Evolutionary conservation across 2,888 invertebrate genomes (phyloP), one percentile per base, ranked within the genome.

Genomic region (Meliscaeva auricollis): DNA sequence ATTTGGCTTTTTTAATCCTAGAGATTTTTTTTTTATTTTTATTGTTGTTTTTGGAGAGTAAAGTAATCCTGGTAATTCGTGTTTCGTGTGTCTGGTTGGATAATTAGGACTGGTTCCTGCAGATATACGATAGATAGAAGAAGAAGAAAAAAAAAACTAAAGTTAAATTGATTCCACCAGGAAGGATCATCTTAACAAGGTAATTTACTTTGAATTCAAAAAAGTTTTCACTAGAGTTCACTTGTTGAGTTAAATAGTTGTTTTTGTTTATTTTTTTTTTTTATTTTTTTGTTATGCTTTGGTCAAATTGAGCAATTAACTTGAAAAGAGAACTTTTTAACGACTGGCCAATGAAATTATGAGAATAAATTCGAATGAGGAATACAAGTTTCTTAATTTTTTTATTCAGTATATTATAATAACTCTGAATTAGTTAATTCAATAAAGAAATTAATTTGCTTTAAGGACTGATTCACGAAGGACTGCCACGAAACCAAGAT

Each of bases 11-110:
- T 76, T 44, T 38, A 58, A 56, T 41, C n/a, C 62, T 52, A n/a
- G 26, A 32, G 46, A 35, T 35, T 77, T 52, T 30, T 9, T 62
- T 48, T 52, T 15, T 6, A 17, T 41, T 56, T 22, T 64, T 50
- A 20, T 52, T 68, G 46, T 62, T 17, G 62, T 46, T 17, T 56
- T 58, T 46, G 38, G 69, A 17, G 20, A 52, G 48, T 22, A 70
- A 75, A 72, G 64, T 76, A 76, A 81, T 81, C 72, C 73, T 46
- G 72, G 76, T 69, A 81, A 81, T 77, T 85, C 69, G 72, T 26
- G 26, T 81, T 77, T 85, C 69, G 72, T 26, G 26, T 81, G 73
- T 81, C 76, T 81, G 85, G 76, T 76, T 64, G 76, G 81, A 73
- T 85, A 85, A 85, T 85, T 85, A 85, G 85, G 64, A 81, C 60